phyloP scores from a whole-genome alignment of 1,140 invertebrate species.

The Pollicipes pollicipes region DNA sequence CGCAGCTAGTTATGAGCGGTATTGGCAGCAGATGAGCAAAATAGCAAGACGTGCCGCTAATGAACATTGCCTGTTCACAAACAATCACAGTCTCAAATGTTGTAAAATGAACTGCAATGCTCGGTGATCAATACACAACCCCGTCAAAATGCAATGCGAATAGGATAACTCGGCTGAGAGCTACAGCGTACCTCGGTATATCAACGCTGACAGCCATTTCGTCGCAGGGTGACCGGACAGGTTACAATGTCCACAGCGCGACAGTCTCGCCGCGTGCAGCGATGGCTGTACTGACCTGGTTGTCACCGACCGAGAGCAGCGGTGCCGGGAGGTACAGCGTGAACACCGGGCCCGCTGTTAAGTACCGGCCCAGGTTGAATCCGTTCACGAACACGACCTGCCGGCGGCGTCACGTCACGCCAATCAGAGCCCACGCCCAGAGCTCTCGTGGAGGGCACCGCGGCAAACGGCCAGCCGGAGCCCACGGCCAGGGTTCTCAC shows the following conservation, averaged over 20 bases:
- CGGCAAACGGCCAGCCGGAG: not conserved
- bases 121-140: too few relatives aligned
- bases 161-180: too few relatives aligned
- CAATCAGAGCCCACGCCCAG: not conserved
- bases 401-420: too few relatives aligned
- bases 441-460: not conserved
- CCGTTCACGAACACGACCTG: slow-evolving; percentile 32
- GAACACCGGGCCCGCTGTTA: slow-evolving; percentile 29
- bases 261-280: not conserved
- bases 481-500: not conserved
- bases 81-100: too few relatives aligned
- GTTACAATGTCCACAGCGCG: not conserved
- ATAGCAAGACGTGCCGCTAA: too few relatives aligned
- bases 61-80: too few relatives aligned
- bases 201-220: not conserved
- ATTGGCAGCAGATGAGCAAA: too few relatives aligned
- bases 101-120: too few relatives aligned
- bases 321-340: slow-evolving; percentile 33
- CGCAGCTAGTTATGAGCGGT: too few relatives aligned
- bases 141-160: too few relatives aligned
- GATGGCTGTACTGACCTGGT: slow-evolving; percentile 26
- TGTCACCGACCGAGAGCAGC: slow-evolving; percentile 25
- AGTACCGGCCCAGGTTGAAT: slow-evolving; percentile 35
- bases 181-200: not conserved
- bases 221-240: not conserved